Evolutionary conservation across 2,797 vertebrate species (phyloP).

Genomic region (Dallia pectoralis): DNA sequence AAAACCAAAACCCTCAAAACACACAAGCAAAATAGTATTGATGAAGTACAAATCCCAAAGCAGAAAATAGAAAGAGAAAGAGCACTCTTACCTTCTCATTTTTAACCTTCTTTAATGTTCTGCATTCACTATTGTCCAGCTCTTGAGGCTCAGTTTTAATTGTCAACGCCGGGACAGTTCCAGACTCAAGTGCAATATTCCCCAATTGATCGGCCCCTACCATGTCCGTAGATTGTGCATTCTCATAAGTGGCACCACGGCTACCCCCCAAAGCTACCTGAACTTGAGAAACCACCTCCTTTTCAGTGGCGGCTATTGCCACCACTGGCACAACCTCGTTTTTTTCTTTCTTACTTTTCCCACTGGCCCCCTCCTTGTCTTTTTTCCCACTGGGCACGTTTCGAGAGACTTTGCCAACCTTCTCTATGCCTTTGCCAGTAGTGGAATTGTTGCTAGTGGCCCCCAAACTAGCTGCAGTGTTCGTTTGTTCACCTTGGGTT

Average conservation of each 20-base stretch:
- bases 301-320: slow-evolving; percentile 78
- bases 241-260: slow-evolving; percentile 86
- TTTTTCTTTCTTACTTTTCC: slow-evolving; percentile 98
- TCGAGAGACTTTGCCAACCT: slow-evolving; percentile 87
- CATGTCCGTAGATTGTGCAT: slow-evolving; percentile 83
- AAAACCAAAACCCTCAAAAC: not conserved
- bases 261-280: slow-evolving; percentile 82
- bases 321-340: slow-evolving; percentile 79
- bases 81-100: slow-evolving; percentile 91
- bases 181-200: slow-evolving; percentile 94
- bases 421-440: slow-evolving; percentile 87
- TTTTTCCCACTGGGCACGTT: slow-evolving; percentile 88
- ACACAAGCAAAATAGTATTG: not conserved
- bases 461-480: slow-evolving; percentile 71
- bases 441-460: slow-evolving; percentile 69
- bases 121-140: slow-evolving; percentile 87
- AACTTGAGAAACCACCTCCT: slow-evolving; percentile 83
- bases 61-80: slow-evolving; percentile 1
- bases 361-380: slow-evolving; percentile 89
- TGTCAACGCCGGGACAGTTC: slow-evolving; percentile 88
- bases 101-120: slow-evolving; percentile 94
- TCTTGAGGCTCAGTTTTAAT: slow-evolving; percentile 94
- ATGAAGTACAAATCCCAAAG: not conserved
- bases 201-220: slow-evolving; percentile 89
- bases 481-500: slow-evolving; percentile 82